phyloP scores from a whole-genome alignment of 1,140 invertebrate genomes.

The Aphelenchoides fujianensis region DNA sequence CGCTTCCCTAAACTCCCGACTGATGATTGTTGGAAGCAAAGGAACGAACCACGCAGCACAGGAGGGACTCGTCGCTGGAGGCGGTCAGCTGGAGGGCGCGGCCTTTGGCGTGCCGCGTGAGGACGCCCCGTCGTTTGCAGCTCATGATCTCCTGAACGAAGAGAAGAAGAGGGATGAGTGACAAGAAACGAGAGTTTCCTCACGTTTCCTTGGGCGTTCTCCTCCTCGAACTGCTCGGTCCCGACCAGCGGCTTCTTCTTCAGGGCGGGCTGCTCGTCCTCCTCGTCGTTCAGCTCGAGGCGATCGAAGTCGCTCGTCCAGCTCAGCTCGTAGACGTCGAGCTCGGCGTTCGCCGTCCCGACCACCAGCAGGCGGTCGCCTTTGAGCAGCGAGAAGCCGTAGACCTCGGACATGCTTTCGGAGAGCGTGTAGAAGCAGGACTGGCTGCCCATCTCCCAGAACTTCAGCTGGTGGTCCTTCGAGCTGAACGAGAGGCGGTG shows the following conservation, averaged over 20 bases:
- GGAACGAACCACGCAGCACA: slow-evolving; percentile 73
- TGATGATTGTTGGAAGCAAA: not conserved
- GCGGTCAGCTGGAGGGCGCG: slow-evolving; percentile 65
- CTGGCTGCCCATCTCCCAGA: slow-evolving; percentile 91
- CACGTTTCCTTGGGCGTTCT: slow-evolving; percentile 57
- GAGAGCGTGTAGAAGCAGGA: slow-evolving; percentile 89
- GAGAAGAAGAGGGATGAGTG: slow-evolving; percentile 21
- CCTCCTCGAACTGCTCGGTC: slow-evolving; percentile 57
- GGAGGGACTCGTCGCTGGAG: slow-evolving; percentile 68
- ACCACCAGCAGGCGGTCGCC: slow-evolving; percentile 72
- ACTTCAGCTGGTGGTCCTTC: slow-evolving; percentile 90
- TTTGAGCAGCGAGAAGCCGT: slow-evolving; percentile 72
- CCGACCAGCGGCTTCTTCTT: slow-evolving; percentile 40
- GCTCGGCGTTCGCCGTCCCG: slow-evolving; percentile 77
- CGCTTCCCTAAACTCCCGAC: slow-evolving; percentile 69
- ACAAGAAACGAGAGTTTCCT: slow-evolving; percentile 23
- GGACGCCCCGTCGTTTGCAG: slow-evolving; percentile 73
- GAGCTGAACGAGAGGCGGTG: slow-evolving; percentile 69
- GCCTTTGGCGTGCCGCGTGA: slow-evolving; percentile 74
- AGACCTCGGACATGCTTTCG: slow-evolving; percentile 71
- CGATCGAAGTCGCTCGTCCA: slow-evolving; percentile 54
- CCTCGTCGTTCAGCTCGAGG: slow-evolving; percentile 65
- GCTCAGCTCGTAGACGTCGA: slow-evolving; percentile 75
- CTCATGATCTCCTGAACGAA: slow-evolving; percentile 69
- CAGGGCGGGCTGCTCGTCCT: slow-evolving; percentile 51